These are phyloP conservation scores for Ptilodon capucinus DNA, from an alignment of 2,888 invertebrate genomes.

Conservation along the genomic window DNA sequence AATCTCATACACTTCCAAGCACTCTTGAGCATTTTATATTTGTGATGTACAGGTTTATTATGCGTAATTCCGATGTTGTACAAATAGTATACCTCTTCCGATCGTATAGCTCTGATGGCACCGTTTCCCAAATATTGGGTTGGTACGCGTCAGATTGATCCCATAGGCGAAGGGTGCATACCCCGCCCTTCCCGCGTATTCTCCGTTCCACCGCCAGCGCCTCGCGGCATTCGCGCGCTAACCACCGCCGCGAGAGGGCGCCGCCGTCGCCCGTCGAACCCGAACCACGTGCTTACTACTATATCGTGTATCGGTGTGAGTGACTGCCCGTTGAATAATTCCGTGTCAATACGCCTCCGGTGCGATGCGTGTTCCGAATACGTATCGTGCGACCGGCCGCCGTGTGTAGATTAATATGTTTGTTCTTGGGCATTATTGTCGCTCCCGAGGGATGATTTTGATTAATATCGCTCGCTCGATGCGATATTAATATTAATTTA, in stretches of 20 bases:
- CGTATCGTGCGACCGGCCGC: constrained; percentile 57
- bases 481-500: constrained; percentile 52
- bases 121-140: constrained; percentile 52
- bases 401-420: constrained; percentile 70
- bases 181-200: constrained; percentile 57
- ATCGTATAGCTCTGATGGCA: constrained; percentile 46
- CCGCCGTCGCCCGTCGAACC: constrained; percentile 49
- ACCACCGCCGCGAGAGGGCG: constrained; percentile 78
- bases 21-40: too few species aligned
- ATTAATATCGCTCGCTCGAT: constrained; percentile 62
- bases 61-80: background rate
- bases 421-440: constrained; percentile 68
- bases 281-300: constrained; percentile 58
- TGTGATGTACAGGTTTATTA: too few species aligned
- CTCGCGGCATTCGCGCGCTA: constrained; percentile 74
- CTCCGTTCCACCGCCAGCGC: constrained; percentile 32
- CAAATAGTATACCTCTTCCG: constrained; percentile 7
- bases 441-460: constrained; percentile 57
- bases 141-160: constrained; percentile 58
- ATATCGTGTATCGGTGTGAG: constrained; percentile 61
- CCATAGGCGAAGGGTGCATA: constrained; percentile 63
- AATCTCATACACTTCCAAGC: too few species aligned
- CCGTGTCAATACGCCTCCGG: constrained; percentile 66
- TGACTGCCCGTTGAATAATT: constrained; percentile 64
- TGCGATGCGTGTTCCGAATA: constrained; percentile 71